Evolutionary conservation across 2,888 invertebrate species (phyloP).

Genomic region (Microplitis manilae): DNA sequence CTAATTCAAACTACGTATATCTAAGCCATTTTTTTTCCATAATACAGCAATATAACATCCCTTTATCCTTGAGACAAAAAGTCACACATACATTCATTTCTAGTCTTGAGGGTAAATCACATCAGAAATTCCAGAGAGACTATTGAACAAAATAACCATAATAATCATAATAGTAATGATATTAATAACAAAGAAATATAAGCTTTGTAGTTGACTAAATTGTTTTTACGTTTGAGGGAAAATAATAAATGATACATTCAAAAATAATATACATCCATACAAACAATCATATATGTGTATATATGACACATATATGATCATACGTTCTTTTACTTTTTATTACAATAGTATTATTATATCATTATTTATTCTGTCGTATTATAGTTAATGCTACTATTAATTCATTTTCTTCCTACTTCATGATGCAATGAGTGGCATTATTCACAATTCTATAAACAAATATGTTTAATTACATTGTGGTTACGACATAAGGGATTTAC

Average conservation of each 20-base stretch:
- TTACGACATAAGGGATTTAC: background rate
- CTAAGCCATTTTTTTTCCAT: too few relatives aligned
- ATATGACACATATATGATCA: too few relatives aligned
- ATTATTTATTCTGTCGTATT: background rate
- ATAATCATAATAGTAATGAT: background rate
- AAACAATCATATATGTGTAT: background rate
- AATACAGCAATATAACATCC: background rate
- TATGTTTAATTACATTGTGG: background rate
- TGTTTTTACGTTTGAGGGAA: background rate
- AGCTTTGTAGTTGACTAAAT: constrained; percentile 1
- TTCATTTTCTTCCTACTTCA: background rate
- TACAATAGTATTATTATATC: background rate
- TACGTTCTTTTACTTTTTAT: background rate
- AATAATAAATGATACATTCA: background rate
- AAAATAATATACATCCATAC: background rate
- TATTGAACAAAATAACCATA: background rate
- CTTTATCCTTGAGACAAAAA: background rate
- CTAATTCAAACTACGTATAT: too few relatives aligned
- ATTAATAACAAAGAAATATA: background rate
- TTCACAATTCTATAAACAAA: background rate
- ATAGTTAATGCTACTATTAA: background rate
- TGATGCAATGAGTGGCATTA: background rate
- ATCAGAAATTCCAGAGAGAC: background rate
- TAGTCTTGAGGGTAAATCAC: background rate
- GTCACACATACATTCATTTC: background rate